Base-by-base conservation (phyloP, 1,140 invertebrate genomes). In the Magallana ariakensis region DNA sequence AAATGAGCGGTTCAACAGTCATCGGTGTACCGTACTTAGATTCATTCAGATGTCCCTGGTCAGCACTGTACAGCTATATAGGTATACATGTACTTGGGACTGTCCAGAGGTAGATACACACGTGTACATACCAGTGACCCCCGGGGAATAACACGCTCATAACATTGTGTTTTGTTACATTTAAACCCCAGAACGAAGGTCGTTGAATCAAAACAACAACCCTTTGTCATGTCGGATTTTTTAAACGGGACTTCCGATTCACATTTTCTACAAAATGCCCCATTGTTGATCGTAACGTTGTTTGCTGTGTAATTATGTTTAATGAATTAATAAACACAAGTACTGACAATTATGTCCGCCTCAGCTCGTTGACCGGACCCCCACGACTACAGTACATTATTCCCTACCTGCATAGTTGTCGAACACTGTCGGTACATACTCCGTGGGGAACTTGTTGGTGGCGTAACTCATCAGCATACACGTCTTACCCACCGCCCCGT, bases 351-450 rank as follows among this genome's bases (percentile, higher is more conserved):
- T 26, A 75, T 75, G 33, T 75, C 93, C 33, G 93, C 91, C 9
- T 98, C 99, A 92, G 99, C 98, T 98, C 98, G 99, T 11, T 99
- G 94, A 10, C 85, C 91, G 15, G 94, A 62, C 83, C 22, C 80
- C 93, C 97, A 97, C 96, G 98, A 95, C 98, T 98, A 87, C 97
- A 97, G 66, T 99, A 98, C 55, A 99, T 97, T 96, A 99, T 98
- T 92, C 99, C 98, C 95, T 99, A 98, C 89, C 98, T 98, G 90
- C 98, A 97, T 91, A 92, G 87, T 92, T 92, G 86, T 92, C 91
- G 80, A 92, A 92, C 33, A 94, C 94, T 3, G 93, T 94, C 10
- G 93, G 93, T 19, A 92, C 89, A 85, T 94, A 94, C 62, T 92
- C 92, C 62, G 91, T 91, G 5, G 92, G 92, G 80, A 93, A 94